Percentiles rank a stretch among this genome's conserved stretches.
These are phyloP conservation scores for Temnothorax nylanderi DNA, from an alignment of 1,140 invertebrate species.

Conservation along the genomic window DNA sequence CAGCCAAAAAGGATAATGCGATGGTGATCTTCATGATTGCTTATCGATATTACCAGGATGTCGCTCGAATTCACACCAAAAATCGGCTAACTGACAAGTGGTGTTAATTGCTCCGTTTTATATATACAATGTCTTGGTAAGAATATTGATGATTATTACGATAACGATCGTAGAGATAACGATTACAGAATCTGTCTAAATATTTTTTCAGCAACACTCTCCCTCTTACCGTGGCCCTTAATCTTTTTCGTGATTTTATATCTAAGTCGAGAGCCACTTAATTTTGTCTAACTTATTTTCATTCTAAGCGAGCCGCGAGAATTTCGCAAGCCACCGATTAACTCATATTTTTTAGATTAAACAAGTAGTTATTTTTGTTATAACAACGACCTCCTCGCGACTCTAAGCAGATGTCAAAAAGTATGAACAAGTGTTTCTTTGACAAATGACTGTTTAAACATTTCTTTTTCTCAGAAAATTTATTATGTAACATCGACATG, in stretches of 20 bases:
- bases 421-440: background rate
- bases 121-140: constrained; percentile 17
- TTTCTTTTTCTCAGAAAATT: constrained; percentile 17
- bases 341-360: background rate
- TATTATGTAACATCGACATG: background rate
- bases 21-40: constrained; percentile 11
- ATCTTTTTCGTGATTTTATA: constrained; percentile 15
- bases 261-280: background rate
- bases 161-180: constrained; percentile 40
- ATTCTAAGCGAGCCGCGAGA: background rate
- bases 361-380: background rate
- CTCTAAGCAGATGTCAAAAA: background rate
- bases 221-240: background rate
- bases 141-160: constrained; percentile 35
- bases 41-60: background rate
- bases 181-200: constrained; percentile 15
- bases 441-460: background rate
- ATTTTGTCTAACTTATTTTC: background rate
- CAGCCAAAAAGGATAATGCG: constrained; percentile 14
- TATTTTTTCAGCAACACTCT: constrained; percentile 14
- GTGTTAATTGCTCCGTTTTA: constrained; percentile 32
- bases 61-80: constrained; percentile 2
- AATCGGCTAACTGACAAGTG: background rate
- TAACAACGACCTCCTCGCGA: background rate
- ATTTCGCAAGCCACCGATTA: background rate